Base-by-base conservation (phyloP, 2,888 invertebrate species). In the Pedicia rivosa region DNA sequence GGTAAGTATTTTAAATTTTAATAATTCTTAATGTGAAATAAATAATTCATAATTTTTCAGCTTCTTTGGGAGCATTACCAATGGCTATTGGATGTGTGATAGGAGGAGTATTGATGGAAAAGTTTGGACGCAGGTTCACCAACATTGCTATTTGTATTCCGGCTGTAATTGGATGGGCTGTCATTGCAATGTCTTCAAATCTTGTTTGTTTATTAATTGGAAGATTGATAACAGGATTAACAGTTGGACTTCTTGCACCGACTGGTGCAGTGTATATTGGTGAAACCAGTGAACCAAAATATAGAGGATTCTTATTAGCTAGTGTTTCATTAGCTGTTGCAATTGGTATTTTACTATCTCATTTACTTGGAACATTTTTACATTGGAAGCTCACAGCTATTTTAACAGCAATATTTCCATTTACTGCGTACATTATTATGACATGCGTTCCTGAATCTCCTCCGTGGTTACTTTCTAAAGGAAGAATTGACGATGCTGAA, bases 31-130 rank as follows among this genome's bases (percentile, higher is more conserved):
- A 36, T 41, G 15, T 17, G 14, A n/a, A n/a, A 26, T 20, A 25
- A 9, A 12, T 16, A 10, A n/a, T 36, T 8, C 44, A 38, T 14
- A 19, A 5, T 22, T 26, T 32, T 35, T n/a, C 16, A 68, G 75
- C 76, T 41, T 67, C 73, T 20, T 68, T 73, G 61, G 69, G 72
- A 14, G 69, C 71, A 0, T 54, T 76, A 1, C 70, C 74, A 1
- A 73, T 76, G 74, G 70, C 70, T 1, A 61, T 68, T 2, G 74
- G 74, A 1, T 73, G 74, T 44, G 58, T 74, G 3, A 48, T 73
- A 20, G 65, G 69, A 4, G 73, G 74, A 2, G 56, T 68, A 51
- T 52, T 72, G 44, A 70, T 73, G 66, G 72, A 75, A 46, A 66
- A 62, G 42, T 63, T 67, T 31, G 78, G 77, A 6, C 62, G 78